Conservation (phyloP, 1,140 invertebrate species). For the Drosophila teissieri region DNA sequence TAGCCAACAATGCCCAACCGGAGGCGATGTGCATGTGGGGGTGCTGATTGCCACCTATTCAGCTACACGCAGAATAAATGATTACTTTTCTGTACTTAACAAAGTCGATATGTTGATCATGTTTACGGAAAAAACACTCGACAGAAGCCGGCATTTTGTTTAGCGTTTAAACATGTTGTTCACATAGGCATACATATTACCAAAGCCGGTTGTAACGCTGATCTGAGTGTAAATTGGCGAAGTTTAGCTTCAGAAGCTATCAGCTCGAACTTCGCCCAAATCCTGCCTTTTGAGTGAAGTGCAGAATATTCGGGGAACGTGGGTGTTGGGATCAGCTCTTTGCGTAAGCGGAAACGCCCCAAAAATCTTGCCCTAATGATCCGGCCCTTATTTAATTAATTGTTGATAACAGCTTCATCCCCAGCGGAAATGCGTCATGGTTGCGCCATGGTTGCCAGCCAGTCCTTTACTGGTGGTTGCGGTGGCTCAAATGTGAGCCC, state of each 20-base stretch:
- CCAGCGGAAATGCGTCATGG: slow-evolving; percentile 47
- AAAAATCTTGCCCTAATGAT: slow-evolving; percentile 82
- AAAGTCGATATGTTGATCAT: background rate
- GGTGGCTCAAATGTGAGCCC: background rate
- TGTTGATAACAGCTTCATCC: slow-evolving; percentile 74
- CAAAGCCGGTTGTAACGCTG: too few species aligned
- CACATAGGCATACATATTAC: too few species aligned
- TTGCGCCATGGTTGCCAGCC: background rate
- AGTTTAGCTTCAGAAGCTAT: slow-evolving; percentile 8
- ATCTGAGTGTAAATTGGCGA: background rate
- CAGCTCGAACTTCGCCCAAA: slow-evolving; percentile 5
- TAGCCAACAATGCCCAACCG: slow-evolving; percentile 44
- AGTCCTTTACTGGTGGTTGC: slow-evolving; percentile 6
- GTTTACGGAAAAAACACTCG: background rate
- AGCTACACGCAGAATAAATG: slow-evolving; percentile 5
- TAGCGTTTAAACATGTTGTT: too few species aligned
- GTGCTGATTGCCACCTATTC: slow-evolving; percentile 48
- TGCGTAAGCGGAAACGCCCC: slow-evolving; percentile 72
- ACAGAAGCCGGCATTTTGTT: too few species aligned
- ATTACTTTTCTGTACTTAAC: background rate
- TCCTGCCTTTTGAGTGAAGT: slow-evolving; percentile 7
- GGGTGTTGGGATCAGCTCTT: slow-evolving; percentile 32
- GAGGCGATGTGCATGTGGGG: slow-evolving; percentile 7
- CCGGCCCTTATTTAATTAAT: slow-evolving; percentile 78
- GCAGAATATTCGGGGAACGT: slow-evolving; percentile 1